Base-by-base conservation (phyloP, 1,140 invertebrate genomes). In the Eumeta japonica region DNA sequence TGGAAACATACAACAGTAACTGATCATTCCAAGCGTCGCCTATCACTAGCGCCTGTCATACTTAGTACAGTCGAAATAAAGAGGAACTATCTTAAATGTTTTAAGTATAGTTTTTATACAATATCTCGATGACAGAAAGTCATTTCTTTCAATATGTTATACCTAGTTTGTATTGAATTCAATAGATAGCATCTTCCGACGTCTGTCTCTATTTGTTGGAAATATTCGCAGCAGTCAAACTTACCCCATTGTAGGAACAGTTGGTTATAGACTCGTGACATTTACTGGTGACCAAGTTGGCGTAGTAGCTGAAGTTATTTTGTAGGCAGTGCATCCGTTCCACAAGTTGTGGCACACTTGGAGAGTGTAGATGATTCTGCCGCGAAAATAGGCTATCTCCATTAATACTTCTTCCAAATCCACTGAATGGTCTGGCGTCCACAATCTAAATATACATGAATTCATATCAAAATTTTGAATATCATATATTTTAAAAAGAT, bases 201-300 rank as follows among this genome's bases (percentile, higher is more conserved):
- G 52, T 86, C 84, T 0, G 85, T 86, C 24, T 81, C 64, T 41
- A 86, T 75, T 1, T 71, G 64, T 18, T 76, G 62, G 47, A 87
- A 86, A 48, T 83, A 79, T 44, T 76, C 65, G 44, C 85, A 87
- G 50, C 85, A 87, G 20, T 84, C 74, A 41, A 87, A 86, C 0
- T 58, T 41, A 28, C 66, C 51, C 70, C 61, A 42, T 84, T 84
- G 73, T 83, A 87, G n/a, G 66, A 73, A 37, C 85, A 87, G 24
- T 72, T 75, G 2, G 43, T 50, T 16, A 87, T 58, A 2, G 83
- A 63, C 28, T 79, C 55, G 1, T 59, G 39, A 40, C 85, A 87
- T 19, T 65, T 62, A 44, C 79, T 82, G 15, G 83, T 58, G 1
- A 84, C 76, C 46, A 79, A 31, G 10, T 70, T 57, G 0, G 78